Evolutionary conservation across 2,113 vertebrate genomes (phyloP), one percentile per base, ranked within the genome.

Genomic region (Halcyon senegalensis): DNA sequence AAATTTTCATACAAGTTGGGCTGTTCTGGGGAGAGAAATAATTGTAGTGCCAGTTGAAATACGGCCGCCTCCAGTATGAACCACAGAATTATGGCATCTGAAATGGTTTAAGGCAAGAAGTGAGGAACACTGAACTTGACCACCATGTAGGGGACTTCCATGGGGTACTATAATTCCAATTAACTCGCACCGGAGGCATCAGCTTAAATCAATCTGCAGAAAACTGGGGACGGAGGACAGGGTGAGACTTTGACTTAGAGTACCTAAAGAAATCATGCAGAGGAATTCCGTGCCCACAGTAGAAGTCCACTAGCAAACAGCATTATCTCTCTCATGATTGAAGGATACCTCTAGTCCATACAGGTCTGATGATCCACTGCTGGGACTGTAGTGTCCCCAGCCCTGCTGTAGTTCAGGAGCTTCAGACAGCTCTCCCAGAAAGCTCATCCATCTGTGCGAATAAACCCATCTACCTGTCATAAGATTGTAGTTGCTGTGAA

Each of bases 301-400:
- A 24, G 41, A 70, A 74, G 31, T 63, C 31, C 3, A 8, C 21
- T 86, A 59, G 51, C 67, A 91, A 85, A 46, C 31, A 44, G 28
- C 0, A 0, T 62, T 35, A 9, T n/a, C 31, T 87, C 33, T 41
- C 18, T 69, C 0, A 3, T 56, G 46, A 27, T 16, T 13, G 13
- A 85, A 95, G 64, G 51, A n/a, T 55, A 30, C 18, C 8, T 28
- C 18, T 63, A 10, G 8, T 72, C 50, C 1, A 7, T 11, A 39
- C 24, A 63, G 72, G 39, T 62, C n/a, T 74, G 56, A 59, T 0
- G 0, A 30, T 75, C 28, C 17, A 13, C 37, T 79, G 50, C 72
- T 3, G 18, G 63, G 43, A 44, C 5, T 37, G 39, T 30, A 18
- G 51, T 95, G 63, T 16, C 31, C 31, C 13, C 51, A 67, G 0